Evolutionary conservation across 2,113 vertebrate genomes (phyloP), one percentile per base, ranked within the genome.

Genomic region (Zootoca vivipara): DNA sequence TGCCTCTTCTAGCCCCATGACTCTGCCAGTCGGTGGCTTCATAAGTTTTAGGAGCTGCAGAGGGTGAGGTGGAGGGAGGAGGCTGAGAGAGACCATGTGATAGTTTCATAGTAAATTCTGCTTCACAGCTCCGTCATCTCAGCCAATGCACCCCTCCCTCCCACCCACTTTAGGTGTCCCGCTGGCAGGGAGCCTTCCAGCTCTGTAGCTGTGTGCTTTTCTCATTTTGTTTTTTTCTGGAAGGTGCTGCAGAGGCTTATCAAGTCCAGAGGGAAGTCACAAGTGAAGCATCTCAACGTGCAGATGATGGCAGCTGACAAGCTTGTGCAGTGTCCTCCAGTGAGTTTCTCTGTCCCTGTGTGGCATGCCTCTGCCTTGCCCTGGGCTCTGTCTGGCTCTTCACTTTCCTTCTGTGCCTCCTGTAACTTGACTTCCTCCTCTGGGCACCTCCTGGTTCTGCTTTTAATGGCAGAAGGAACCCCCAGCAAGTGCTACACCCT

Each of bases 281-380:
- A 99, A 96, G 98, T 98, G 96, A 99, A 99, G 92, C 98, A 99
- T 91, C 97, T 99, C 90, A 99, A 99, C 0, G 98, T 99, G 83
- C 98, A 99, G 96, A 97, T 99, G 98, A 99, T 99, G 98, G 98
- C 98, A 0, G 97, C 98, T 0, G 98, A 99, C 93, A 99, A 99
- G 91, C 96, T 99, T 94, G 97, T 98, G 91, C 98, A 99, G 96
- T 99, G 98, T 89, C 98, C 98, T 82, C 98, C 98, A 5, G 98
- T 99, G 96, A 98, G 98, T 96, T 4, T 1, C 67, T 1, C 0
- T 0, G 1, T 0, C 18, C 0, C 58, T 1, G 0, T 0, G 1
- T 0, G 30, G 15, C 18, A 12, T 30, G 30, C 1, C 3, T 9
- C 64, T 28, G 4, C 6, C 0, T 30, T 26, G 26, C 33, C 10